phyloP scores from a whole-genome alignment of 2,888 invertebrate genomes.

The Auanema sp. region DNA sequence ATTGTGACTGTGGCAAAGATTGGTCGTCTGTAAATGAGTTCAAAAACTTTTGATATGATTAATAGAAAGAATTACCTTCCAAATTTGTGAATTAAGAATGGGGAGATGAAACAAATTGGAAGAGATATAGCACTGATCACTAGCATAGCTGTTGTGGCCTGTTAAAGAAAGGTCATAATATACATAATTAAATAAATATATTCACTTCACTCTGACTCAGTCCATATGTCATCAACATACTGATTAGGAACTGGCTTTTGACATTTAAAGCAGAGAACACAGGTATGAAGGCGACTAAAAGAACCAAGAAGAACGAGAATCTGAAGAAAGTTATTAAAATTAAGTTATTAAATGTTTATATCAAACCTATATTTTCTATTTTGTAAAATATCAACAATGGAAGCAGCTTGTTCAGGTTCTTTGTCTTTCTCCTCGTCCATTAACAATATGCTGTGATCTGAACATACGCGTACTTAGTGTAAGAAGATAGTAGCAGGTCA shows the following conservation, averaged over 20 bases:
- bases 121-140: slow-evolving; percentile 39
- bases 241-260: slow-evolving; percentile 53
- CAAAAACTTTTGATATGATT: neutral
- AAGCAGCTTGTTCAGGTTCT: slow-evolving; percentile 17
- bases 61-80: slow-evolving; percentile 27
- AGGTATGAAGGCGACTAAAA: slow-evolving; percentile 50
- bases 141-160: slow-evolving; percentile 48
- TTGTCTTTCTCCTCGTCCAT: slow-evolving; percentile 30
- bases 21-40: slow-evolving; percentile 31
- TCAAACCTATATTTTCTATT: slow-evolving; percentile 22
- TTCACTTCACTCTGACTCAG: slow-evolving; percentile 40
- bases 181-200: slow-evolving; percentile 15
- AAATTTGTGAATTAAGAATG: slow-evolving; percentile 47
- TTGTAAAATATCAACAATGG: slow-evolving; percentile 26
- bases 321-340: slow-evolving; percentile 24
- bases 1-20: slow-evolving; percentile 45
- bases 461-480: neutral
- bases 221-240: slow-evolving; percentile 49
- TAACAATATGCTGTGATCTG: slow-evolving; percentile 22
- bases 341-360: neutral
- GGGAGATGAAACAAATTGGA: slow-evolving; percentile 49
- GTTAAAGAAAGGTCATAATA: slow-evolving; percentile 6
- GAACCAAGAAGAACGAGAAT: slow-evolving; percentile 46
- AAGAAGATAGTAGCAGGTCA: neutral
- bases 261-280: slow-evolving; percentile 55